These are phyloP conservation scores for Epinotia demarniana DNA, from an alignment of 2,888 invertebrate genomes.

Conservation along the genomic window DNA sequence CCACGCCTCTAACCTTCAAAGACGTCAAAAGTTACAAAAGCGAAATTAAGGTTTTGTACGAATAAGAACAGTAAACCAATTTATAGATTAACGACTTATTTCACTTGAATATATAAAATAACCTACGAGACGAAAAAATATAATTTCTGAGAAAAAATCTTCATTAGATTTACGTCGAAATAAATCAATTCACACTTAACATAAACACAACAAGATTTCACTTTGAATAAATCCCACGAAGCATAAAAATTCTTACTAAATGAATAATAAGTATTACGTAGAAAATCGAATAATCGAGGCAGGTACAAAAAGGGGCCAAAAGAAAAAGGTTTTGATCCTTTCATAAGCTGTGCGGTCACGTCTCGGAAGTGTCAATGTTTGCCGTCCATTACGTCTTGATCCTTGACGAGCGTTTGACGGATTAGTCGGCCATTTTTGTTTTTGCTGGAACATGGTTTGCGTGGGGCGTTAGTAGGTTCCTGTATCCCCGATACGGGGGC, in stretches of 20 bases:
- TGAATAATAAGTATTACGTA: constrained; percentile 27
- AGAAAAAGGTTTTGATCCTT: constrained; percentile 70
- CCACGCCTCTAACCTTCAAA: too few relatives aligned
- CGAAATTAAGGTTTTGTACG: too few relatives aligned
- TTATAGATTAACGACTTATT: neutral
- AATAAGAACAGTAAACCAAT: too few relatives aligned
- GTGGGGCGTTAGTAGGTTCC: neutral
- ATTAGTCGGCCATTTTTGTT: constrained; percentile 56
- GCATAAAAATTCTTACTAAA: constrained; percentile 20
- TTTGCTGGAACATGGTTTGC: constrained; percentile 11
- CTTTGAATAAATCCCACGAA: constrained; percentile 31
- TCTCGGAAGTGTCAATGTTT: constrained; percentile 68
- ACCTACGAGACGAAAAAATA: too few relatives aligned
- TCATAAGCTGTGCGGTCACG: constrained; percentile 64
- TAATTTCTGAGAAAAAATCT: too few relatives aligned
- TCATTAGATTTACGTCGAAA: neutral
- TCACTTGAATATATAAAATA: neutral
- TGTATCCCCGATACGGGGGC: too few relatives aligned
- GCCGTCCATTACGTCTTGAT: constrained; percentile 76
- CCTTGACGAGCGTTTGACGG: constrained; percentile 62
- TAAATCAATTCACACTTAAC: neutral
- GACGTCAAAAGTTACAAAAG: too few relatives aligned
- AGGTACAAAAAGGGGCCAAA: constrained; percentile 54
- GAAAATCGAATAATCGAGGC: constrained; percentile 35
- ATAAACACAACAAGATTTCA: constrained; percentile 8